phyloP scores from a whole-genome alignment of 2,888 invertebrate species.

The Oeneis ivallda region DNA sequence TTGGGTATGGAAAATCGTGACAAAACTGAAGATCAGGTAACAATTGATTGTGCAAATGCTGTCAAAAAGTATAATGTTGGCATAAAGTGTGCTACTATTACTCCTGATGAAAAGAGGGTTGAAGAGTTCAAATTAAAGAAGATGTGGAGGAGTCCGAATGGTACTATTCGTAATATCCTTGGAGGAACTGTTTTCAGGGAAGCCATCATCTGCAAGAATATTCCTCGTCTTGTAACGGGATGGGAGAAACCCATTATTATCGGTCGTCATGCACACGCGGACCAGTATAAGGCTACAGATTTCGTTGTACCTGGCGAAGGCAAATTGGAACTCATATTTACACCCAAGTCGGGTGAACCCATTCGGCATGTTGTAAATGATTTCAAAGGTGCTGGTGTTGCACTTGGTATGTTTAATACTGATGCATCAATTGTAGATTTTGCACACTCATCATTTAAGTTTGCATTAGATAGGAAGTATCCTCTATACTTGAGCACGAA shows the following conservation, averaged over 20 bases:
- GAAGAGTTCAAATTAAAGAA: constrained; percentile 93
- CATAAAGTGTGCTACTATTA: constrained; percentile 99
- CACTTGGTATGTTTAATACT: constrained; percentile 97
- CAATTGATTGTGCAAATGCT: constrained; percentile 97
- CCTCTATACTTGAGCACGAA: constrained; percentile 98
- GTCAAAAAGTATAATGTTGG: constrained; percentile 98
- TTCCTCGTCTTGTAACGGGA: constrained; percentile 95
- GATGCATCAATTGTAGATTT: constrained; percentile 96
- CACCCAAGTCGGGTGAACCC: constrained; percentile 84
- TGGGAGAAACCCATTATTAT: constrained; percentile 99
- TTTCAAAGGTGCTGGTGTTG: constrained; percentile 94
- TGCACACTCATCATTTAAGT: constrained; percentile 97
- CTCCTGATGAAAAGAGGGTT: constrained; percentile 98
- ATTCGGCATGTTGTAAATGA: constrained; percentile 90
- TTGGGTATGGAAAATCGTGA: constrained; percentile 97
- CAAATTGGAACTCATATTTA: constrained; percentile 91
- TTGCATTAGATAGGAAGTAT: constrained; percentile 90
- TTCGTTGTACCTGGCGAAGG: constrained; percentile 96
- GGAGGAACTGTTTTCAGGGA: constrained; percentile 93
- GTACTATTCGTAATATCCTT: constrained; percentile 93
- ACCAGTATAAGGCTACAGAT: constrained; percentile 98
- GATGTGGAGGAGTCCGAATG: constrained; percentile 96
- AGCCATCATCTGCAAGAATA: constrained; percentile 94
- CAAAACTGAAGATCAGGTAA: constrained; percentile 96
- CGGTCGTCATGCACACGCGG: constrained; percentile 98